phyloP scores from a whole-genome alignment of 2,113 vertebrate genomes.

The Rhinolophus sinicus region DNA sequence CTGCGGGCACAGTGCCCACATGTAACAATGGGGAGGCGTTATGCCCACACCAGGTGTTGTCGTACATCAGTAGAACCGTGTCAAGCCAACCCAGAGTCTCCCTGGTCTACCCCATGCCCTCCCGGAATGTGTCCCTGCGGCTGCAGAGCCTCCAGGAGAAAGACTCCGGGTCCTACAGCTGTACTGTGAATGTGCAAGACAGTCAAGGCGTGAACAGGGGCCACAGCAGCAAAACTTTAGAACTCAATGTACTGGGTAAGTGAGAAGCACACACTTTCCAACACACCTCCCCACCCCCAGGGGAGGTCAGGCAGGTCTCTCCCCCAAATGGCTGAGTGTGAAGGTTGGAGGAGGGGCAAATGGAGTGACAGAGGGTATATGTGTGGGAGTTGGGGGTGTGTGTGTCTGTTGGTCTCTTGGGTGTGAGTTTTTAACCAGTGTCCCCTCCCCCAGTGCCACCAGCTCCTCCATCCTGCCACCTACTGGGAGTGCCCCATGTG shows the following conservation, averaged over 20 bases:
- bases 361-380: not conserved
- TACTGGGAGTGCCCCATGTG: conserved; percentile 87
- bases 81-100: conserved; percentile 82
- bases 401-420: not conserved
- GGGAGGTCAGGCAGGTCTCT: not conserved
- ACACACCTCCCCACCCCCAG: not conserved
- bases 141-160: conserved; percentile 90
- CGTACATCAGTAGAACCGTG: conserved; percentile 83
- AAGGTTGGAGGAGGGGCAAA: not conserved
- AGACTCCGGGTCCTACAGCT: conserved; percentile 91
- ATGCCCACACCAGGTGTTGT: not conserved
- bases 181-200: conserved; percentile 82
- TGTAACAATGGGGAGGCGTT: not conserved
- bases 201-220: fast-evolving
- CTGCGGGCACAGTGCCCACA: not conserved
- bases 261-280: not conserved
- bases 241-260: conserved; percentile 70
- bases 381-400: not conserved
- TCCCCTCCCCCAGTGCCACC: not conserved
- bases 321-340: not conserved
- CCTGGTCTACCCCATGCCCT: conserved; percentile 87
- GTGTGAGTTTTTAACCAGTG: not conserved
- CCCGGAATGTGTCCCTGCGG: conserved; percentile 90
- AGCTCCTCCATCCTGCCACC: conserved; percentile 86
- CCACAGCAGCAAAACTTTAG: conserved; percentile 6